These are phyloP conservation scores for Trachurus trachurus DNA, from an alignment of 2,797 vertebrate species.

Conservation along the genomic window DNA sequence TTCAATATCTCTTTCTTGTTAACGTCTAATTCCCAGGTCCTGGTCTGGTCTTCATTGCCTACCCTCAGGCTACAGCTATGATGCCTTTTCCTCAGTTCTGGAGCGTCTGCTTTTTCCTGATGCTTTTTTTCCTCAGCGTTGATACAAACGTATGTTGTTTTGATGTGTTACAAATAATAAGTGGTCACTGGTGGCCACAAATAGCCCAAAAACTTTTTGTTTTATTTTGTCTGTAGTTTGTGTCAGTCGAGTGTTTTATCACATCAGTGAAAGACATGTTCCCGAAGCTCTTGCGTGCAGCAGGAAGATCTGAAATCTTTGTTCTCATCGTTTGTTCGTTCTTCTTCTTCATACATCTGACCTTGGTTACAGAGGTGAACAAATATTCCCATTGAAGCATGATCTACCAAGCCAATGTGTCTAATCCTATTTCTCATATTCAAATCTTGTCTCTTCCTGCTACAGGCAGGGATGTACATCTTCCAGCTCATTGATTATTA, in stretches of 20 bases:
- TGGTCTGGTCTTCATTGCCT: slow-evolving; percentile 75
- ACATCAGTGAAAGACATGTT: slow-evolving; percentile 65
- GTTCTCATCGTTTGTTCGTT: slow-evolving; percentile 58
- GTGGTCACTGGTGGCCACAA: background rate
- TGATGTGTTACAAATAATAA: background rate
- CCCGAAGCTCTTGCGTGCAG: slow-evolving; percentile 41
- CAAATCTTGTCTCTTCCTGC: background rate
- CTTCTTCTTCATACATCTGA: slow-evolving; percentile 60
- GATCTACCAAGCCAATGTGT: background rate
- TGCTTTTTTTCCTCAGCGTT: slow-evolving; percentile 80
- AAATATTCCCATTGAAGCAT: background rate
- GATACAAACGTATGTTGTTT: slow-evolving; percentile 87
- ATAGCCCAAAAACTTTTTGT: too few species aligned
- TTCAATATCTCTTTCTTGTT: slow-evolving; percentile 65
- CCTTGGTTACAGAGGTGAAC: slow-evolving; percentile 67
- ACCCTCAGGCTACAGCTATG: slow-evolving; percentile 79
- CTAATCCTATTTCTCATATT: background rate
- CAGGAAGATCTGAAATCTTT: slow-evolving; percentile 59
- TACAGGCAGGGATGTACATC: slow-evolving; percentile 84
- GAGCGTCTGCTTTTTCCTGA: slow-evolving; percentile 78
- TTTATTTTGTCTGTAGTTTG: slow-evolving; percentile 56
- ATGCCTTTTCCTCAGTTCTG: slow-evolving; percentile 78
- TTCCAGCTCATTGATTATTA: slow-evolving; percentile 91
- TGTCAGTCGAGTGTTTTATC: slow-evolving; percentile 59
- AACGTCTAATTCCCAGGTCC: slow-evolving; percentile 60